A percentile compares a stretch with the other conserved stretches of the same genome.
These are phyloP conservation scores for Oscheius myriophilus DNA, from an alignment of 2,888 invertebrate genomes.

Conservation along the genomic window DNA sequence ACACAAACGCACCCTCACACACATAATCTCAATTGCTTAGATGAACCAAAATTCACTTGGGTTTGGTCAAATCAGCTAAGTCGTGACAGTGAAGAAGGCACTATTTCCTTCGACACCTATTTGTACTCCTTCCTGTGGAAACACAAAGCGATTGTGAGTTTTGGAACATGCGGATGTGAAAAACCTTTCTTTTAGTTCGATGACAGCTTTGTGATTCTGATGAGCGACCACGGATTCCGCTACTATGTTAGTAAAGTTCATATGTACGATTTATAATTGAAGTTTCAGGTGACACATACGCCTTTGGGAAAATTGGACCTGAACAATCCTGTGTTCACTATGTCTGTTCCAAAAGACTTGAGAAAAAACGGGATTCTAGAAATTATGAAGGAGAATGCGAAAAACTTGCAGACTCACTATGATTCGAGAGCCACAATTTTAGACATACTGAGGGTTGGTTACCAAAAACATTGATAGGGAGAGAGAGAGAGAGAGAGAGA, in stretches of 20 bases:
- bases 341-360: conserved; percentile 48
- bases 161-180: conserved; percentile 22
- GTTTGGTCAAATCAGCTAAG: conserved; percentile 52
- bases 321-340: conserved; percentile 52
- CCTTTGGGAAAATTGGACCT: conserved; percentile 40
- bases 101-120: conserved; percentile 52
- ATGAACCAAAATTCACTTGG: conserved; percentile 56
- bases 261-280: no score
- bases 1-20: no score
- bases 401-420: conserved; percentile 48
- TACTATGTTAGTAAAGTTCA: no score
- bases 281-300: not conserved
- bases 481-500: no score
- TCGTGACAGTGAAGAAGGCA: conserved; percentile 47
- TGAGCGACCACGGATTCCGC: conserved; percentile 58
- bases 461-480: no score
- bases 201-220: conserved; percentile 53
- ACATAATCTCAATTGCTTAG: no score
- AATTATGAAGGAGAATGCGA: conserved; percentile 40
- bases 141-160: conserved; percentile 27
- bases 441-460: conserved; percentile 47
- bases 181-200: conserved; percentile 36
- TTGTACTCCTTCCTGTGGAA: conserved; percentile 47
- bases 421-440: conserved; percentile 51
- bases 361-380: conserved; percentile 36